These are phyloP conservation scores for Hyles vespertilio DNA, from an alignment of 1,140 invertebrate genomes.

Conservation along the genomic window DNA sequence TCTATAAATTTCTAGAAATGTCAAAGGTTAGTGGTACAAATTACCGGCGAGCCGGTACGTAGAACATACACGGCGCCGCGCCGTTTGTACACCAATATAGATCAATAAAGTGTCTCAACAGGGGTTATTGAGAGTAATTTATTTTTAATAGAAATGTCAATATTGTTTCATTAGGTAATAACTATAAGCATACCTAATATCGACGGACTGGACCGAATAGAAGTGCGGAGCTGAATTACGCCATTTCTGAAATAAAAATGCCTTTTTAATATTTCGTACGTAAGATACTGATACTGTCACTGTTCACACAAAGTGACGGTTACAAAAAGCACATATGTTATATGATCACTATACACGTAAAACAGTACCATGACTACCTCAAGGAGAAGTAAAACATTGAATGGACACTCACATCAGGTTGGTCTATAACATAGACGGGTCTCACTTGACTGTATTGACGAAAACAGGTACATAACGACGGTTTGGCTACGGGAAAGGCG, in stretches of 20 bases:
- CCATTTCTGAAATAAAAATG: slow-evolving; percentile 62
- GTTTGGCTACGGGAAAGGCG: slow-evolving; percentile 34
- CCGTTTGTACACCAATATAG: slow-evolving; percentile 48
- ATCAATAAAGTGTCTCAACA: slow-evolving; percentile 62
- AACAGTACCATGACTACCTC: background rate
- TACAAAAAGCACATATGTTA: background rate
- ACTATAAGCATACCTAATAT: slow-evolving; percentile 51
- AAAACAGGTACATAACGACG: slow-evolving; percentile 36
- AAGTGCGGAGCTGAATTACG: slow-evolving; percentile 64
- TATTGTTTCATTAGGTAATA: slow-evolving; percentile 13
- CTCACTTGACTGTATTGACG: slow-evolving; percentile 67
- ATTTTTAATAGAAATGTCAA: slow-evolving; percentile 48
- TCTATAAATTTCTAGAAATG: slow-evolving; percentile 29
- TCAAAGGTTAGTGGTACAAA: slow-evolving; percentile 51
- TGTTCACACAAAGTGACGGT: background rate
- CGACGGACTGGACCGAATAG: slow-evolving; percentile 62
- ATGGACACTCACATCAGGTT: slow-evolving; percentile 58
- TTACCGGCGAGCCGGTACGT: slow-evolving; percentile 7
- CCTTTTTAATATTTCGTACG: background rate
- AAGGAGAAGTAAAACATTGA: slow-evolving; percentile 18
- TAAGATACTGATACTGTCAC: background rate
- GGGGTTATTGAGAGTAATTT: slow-evolving; percentile 54
- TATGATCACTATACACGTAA: too few species aligned
- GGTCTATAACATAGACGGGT: slow-evolving; percentile 64
- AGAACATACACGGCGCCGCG: slow-evolving; percentile 22